Conservation (phyloP, 2,797 vertebrate species). For the Cynopterus sphinx region DNA sequence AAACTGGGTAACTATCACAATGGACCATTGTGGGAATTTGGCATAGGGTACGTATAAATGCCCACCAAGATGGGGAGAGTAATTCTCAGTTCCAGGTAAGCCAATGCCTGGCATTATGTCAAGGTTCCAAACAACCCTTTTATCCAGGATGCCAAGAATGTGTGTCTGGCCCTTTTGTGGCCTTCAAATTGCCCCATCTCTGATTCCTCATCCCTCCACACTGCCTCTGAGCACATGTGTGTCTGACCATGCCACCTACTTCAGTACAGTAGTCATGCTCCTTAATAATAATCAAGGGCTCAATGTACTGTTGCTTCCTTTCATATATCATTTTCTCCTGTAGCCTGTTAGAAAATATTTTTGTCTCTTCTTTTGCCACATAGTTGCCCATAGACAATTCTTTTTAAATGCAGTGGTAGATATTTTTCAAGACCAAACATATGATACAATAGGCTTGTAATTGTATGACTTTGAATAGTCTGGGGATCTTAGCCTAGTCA, state of each 20-base stretch:
- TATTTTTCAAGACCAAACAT: not conserved
- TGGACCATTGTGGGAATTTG: not conserved
- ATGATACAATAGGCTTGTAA: not conserved
- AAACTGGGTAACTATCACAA: not conserved
- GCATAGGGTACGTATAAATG: not conserved
- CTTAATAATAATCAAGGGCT: not conserved
- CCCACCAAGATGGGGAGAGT: not conserved
- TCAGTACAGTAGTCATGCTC: not conserved
- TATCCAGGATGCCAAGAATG: not conserved
- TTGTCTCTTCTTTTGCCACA: not conserved
- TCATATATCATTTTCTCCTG: not conserved
- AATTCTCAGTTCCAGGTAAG: not conserved
- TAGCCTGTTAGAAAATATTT: not conserved
- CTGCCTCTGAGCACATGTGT: not conserved
- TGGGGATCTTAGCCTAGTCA: not conserved
- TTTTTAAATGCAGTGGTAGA: not conserved
- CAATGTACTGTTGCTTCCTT: not conserved
- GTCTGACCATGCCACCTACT: not conserved
- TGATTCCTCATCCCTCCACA: not conserved
- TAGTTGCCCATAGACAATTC: not conserved
- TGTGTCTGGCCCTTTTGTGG: not conserved
- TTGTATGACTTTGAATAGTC: not conserved
- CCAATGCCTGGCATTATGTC: not conserved
- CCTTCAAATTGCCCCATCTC: not conserved
- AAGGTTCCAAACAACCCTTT: not conserved